phyloP scores from a whole-genome alignment of 2,113 vertebrate species.

The Crotalus horridus region DNA sequence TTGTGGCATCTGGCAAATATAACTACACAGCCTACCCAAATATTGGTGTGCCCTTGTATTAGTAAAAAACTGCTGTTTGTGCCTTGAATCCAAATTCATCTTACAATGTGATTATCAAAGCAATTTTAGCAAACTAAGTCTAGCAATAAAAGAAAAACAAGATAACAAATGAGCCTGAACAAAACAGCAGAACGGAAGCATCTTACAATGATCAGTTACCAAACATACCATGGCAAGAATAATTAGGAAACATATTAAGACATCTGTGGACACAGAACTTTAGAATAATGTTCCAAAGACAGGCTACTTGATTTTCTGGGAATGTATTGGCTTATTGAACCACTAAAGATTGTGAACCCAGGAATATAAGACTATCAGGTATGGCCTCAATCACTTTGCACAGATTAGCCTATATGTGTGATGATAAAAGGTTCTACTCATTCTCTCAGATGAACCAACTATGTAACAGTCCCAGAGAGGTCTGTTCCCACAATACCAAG shows the following conservation, averaged over 20 bases:
- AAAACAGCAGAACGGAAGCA: not conserved
- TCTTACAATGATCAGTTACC: not conserved
- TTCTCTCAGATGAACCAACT: not conserved
- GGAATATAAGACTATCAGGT: not conserved
- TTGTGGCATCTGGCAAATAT: conserved; percentile 11
- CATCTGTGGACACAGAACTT: not conserved
- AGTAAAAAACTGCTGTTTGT: not conserved
- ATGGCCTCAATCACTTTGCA: not conserved
- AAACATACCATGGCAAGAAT: not conserved
- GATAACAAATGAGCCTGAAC: not conserved
- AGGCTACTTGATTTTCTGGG: not conserved
- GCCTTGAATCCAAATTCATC: not conserved
- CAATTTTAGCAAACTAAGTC: not conserved
- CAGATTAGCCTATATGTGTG: not conserved
- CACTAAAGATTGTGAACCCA: not conserved
- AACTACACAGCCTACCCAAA: not conserved
- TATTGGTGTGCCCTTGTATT: not conserved
- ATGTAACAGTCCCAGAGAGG: not conserved
- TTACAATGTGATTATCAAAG: not conserved
- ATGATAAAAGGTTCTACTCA: not conserved
- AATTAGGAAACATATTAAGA: not conserved
- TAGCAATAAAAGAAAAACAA: not conserved
- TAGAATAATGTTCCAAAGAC: not conserved
- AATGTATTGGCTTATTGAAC: not conserved
- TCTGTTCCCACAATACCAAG: not conserved